Conservation (phyloP, 1,140 invertebrate genomes). For the Gonioctena quinquepunctata region DNA sequence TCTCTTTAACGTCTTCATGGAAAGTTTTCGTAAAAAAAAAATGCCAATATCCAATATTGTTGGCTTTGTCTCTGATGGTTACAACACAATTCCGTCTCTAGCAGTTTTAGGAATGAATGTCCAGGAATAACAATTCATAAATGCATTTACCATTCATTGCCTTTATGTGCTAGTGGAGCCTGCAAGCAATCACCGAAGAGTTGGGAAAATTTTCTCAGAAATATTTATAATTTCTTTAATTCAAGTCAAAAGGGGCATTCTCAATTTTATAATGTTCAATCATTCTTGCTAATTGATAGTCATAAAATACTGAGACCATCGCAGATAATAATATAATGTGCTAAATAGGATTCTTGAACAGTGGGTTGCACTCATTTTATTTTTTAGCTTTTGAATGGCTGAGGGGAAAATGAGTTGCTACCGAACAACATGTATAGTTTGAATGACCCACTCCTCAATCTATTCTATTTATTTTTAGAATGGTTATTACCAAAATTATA, state of each 20-base stretch:
- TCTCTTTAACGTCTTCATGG: constrained; percentile 39
- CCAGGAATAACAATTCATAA: constrained; percentile 49
- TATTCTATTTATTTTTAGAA: constrained; percentile 15
- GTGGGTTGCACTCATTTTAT: constrained; percentile 13
- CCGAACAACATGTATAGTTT: constrained; percentile 3
- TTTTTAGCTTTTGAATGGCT: constrained; percentile 10
- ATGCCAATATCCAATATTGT: constrained; percentile 50
- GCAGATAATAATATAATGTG: constrained; percentile 16
- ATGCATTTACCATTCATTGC: constrained; percentile 54
- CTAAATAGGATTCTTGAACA: constrained; percentile 21
- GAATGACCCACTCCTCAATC: constrained; percentile 10
- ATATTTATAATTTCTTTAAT: constrained; percentile 48
- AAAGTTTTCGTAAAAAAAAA: constrained; percentile 37
- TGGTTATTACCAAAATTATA: constrained; percentile 17
- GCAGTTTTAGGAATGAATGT: constrained; percentile 33
- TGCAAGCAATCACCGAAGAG: constrained; percentile 47
- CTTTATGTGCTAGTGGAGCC: constrained; percentile 49
- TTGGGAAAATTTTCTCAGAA: constrained; percentile 43
- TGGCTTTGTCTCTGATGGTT: constrained; percentile 53
- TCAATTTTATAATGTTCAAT: constrained; percentile 23
- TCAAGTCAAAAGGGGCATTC: constrained; percentile 46
- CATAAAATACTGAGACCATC: constrained; percentile 23
- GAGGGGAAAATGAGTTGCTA: background rate
- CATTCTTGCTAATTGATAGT: constrained; percentile 8
- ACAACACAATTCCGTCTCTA: constrained; percentile 49